Evolutionary conservation across 2,113 vertebrate species (phyloP).

Genomic region (Onychorhynchus coronatus): DNA sequence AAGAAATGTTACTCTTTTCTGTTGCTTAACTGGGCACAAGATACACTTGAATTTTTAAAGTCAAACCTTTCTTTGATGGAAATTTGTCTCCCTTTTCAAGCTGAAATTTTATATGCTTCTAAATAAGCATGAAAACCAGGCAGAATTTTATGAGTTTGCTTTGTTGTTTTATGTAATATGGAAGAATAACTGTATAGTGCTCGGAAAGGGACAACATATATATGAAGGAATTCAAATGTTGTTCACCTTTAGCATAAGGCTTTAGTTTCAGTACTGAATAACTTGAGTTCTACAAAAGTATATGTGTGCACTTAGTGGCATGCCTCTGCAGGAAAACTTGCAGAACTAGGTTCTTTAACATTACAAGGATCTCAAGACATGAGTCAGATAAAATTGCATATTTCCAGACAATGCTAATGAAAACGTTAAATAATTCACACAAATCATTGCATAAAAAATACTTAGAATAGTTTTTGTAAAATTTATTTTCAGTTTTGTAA

Average conservation of each 20-base stretch:
- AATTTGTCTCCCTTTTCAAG: neutral
- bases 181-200: neutral
- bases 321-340: neutral
- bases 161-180: neutral
- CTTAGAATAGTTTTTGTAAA: slow-evolving; percentile 5
- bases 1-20: neutral
- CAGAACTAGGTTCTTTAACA: neutral
- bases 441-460: slow-evolving; percentile 18
- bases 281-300: neutral
- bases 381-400: neutral
- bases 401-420: slow-evolving; percentile 30
- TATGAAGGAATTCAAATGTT: neutral
- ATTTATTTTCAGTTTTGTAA: slow-evolving; percentile 30
- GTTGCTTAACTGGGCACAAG: neutral
- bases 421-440: slow-evolving; percentile 52
- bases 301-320: neutral
- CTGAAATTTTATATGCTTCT: neutral
- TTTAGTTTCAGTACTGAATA: neutral
- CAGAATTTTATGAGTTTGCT: neutral
- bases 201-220: neutral
- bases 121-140: neutral
- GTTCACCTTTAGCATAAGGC: neutral
- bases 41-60: neutral
- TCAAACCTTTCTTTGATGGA: neutral
- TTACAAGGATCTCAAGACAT: neutral